Evolutionary conservation across 2,113 vertebrate genomes (phyloP), one percentile per base, ranked within the genome.

Genomic region (Myanophis thanlyinensis): DNA sequence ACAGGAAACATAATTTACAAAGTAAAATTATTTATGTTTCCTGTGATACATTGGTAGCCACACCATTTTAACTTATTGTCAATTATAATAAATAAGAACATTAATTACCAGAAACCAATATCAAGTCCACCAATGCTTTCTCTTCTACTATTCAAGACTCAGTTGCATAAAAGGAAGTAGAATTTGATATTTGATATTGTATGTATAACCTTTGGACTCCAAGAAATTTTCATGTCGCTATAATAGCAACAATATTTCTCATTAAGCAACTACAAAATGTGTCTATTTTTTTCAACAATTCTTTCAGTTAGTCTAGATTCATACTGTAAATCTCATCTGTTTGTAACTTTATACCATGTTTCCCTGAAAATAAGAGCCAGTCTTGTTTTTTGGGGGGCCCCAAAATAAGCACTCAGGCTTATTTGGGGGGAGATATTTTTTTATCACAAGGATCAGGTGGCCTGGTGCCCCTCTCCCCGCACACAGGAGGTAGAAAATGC

Each of bases 1-100:
- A 4, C 10, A 22, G 15, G 12, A 3, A 1, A 0, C 11, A 1
- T 5, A 1, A 2, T 30, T 48, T 35, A 4, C 48, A 47, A 47
- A 89, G 52, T 73, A 92, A 85, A 88, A 88, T 49, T 25, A 49
- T 53, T 48, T 46, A 54, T 20, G 25, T 88, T 88, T 80, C 35
- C 73, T 49, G 59, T 23, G 0, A 25, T 59, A 52, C 56, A 23
- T 62, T n/a, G 20, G 48, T 18, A 89, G 20, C 56, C 88, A 47
- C 49, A 10, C 15, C 9, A 30, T 9, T 30, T 87, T 47, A 44
- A 44, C 49, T 53, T 48, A 90, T 7, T 88, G 59, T 1, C 4
- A 85, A 1, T 1, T 0, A 0, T 9, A 87, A 27, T 49, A 44
- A 89, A 5, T 30, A 51, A 73, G 49, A 13, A 49, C 25, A 90